Evolutionary conservation across 1,140 invertebrate species (phyloP).

Genomic region (Aphaenogaster rudis): DNA sequence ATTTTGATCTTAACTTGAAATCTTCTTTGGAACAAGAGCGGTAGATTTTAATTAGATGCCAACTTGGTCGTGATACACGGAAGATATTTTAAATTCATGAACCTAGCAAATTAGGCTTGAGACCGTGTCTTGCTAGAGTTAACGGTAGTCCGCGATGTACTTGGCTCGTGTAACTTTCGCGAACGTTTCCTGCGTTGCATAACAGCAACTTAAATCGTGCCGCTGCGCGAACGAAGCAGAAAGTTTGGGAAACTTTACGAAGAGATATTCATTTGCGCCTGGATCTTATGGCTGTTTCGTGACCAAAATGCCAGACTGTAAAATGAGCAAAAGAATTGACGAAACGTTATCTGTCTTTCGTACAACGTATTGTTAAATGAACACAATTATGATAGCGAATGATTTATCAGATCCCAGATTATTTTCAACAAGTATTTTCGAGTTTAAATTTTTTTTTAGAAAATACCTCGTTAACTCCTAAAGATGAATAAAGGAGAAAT

Average conservation of each 20-base stretch:
- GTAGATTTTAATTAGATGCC: constrained; percentile 44
- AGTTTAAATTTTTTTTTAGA: background rate
- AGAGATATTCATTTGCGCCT: constrained; percentile 48
- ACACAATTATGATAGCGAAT: background rate
- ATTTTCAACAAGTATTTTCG: background rate
- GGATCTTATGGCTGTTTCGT: constrained; percentile 48
- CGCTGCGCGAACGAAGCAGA: background rate
- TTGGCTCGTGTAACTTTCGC: constrained; percentile 58
- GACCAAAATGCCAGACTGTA: constrained; percentile 18
- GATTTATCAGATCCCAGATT: background rate
- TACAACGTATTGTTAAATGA: constrained; percentile 10
- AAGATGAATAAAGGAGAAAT: background rate
- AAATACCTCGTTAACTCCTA: background rate
- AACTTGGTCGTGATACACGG: constrained; percentile 39
- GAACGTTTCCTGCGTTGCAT: constrained; percentile 50
- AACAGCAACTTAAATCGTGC: constrained; percentile 55
- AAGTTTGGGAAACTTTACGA: constrained; percentile 43
- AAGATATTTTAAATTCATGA: constrained; percentile 60
- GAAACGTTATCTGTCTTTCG: background rate
- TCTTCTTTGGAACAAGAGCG: constrained; percentile 8
- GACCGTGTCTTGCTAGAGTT: constrained; percentile 51
- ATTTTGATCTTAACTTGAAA: constrained; percentile 19
- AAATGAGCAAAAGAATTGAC: constrained; percentile 9
- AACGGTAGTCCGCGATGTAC: constrained; percentile 48
- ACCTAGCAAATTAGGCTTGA: constrained; percentile 52